Conservation (phyloP, 2,797 vertebrate species). For the Geotrypetes seraphini region DNA sequence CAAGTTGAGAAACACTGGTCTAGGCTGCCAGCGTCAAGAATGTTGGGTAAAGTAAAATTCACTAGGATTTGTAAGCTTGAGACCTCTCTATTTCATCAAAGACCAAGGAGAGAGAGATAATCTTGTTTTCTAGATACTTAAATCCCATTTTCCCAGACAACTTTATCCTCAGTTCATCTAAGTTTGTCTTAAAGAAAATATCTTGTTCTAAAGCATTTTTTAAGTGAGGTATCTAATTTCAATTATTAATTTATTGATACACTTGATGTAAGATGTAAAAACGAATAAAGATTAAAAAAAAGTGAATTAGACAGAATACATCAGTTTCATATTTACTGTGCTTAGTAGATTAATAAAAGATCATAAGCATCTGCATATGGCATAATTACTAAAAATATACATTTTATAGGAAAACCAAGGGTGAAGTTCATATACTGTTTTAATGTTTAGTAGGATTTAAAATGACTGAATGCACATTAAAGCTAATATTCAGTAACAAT, state of each 20-base stretch:
- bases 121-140: conserved; percentile 44
- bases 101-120: conserved; percentile 36
- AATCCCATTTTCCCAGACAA: conserved; percentile 38
- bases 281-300: no score
- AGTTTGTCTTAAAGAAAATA: conserved; percentile 28
- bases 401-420: conserved; percentile 1
- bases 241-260: no score
- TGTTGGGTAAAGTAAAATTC: conserved; percentile 38
- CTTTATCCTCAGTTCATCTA: conserved; percentile 26
- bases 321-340: conserved; percentile 17
- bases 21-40: conserved; percentile 35
- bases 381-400: not conserved
- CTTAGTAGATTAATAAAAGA: conserved; percentile 5
- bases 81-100: conserved; percentile 44
- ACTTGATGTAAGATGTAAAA: no score
- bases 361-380: not conserved
- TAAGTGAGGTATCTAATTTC: no score
- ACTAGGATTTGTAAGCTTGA: conserved; percentile 25
- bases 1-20: no score
- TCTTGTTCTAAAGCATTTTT: conserved; percentile 21
- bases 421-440: not conserved
- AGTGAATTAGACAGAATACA: conserved; percentile 13
- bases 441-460: not conserved
- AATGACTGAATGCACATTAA: not conserved
- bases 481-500: not conserved